Conservation (phyloP, 2,113 vertebrate species). For the Mesitornis unicolor region DNA sequence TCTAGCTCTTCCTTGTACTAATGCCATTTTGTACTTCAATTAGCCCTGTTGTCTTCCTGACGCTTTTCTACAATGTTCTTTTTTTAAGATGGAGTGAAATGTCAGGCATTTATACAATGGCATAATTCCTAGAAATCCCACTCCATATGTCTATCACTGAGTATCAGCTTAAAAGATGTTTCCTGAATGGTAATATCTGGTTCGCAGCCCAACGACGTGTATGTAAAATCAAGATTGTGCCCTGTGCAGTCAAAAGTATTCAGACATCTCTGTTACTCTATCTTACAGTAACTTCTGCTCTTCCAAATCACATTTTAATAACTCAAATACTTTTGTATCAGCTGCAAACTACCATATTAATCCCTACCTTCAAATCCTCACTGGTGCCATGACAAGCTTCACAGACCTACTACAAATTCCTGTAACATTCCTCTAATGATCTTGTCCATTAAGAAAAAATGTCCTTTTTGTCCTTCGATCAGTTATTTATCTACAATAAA, state of each 20-base stretch:
- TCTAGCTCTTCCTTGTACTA: not conserved
- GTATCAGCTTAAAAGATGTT: not conserved
- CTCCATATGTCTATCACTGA: not conserved
- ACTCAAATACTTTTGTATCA: not conserved
- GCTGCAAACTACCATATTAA: not conserved
- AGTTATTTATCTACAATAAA: not conserved
- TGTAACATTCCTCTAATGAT: not conserved
- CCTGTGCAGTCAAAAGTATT: not conserved
- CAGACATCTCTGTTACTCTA: rapidly evolving
- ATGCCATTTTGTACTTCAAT: not conserved
- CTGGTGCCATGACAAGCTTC: not conserved
- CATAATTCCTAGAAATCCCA: not conserved
- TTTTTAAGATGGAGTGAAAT: not conserved
- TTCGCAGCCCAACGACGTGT: not conserved
- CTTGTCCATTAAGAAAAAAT: not conserved
- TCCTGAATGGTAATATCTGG: not conserved
- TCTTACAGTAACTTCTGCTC: not conserved
- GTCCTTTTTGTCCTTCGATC: not conserved
- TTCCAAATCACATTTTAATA: not conserved
- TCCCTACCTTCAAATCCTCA: not conserved
- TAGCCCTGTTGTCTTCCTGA: not conserved
- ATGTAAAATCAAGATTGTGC: not conserved
- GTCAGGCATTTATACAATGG: not conserved
- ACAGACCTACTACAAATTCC: not conserved
- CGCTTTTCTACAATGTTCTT: not conserved